Conservation (phyloP, 2,113 vertebrate genomes). For the Phaethornis superciliosus region DNA sequence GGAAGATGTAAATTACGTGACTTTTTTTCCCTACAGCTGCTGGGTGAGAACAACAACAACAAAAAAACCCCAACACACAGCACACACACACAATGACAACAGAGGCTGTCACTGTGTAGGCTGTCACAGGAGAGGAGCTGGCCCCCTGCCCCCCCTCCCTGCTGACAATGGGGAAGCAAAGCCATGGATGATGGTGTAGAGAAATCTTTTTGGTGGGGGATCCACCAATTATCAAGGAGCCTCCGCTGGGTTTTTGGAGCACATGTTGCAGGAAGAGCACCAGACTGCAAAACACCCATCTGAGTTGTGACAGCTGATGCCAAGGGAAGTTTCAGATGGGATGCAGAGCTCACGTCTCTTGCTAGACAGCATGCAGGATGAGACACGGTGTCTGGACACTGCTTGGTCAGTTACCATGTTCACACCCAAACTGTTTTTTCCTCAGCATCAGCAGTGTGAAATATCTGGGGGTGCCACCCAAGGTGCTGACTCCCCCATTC, state of each 20-base stretch:
- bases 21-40: background rate
- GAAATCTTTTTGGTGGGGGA: background rate
- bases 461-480: background rate
- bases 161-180: background rate
- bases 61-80: background rate
- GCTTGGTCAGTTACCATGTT: background rate
- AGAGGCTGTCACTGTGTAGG: background rate
- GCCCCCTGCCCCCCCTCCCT: background rate
- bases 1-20: conserved; percentile 8
- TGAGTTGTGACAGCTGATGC: background rate
- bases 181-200: fast-evolving
- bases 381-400: background rate
- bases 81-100: background rate
- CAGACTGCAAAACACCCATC: background rate
- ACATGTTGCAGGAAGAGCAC: background rate
- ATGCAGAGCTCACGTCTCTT: background rate
- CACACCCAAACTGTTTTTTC: fast-evolving
- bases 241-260: fast-evolving
- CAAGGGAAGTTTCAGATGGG: background rate
- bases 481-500: fast-evolving
- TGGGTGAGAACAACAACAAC: background rate
- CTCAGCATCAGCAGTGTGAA: background rate
- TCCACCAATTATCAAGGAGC: background rate
- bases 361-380: fast-evolving
- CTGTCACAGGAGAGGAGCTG: conserved; percentile 34